Conservation (phyloP, 2,888 invertebrate genomes). For the Pachymerium ferrugineum region DNA sequence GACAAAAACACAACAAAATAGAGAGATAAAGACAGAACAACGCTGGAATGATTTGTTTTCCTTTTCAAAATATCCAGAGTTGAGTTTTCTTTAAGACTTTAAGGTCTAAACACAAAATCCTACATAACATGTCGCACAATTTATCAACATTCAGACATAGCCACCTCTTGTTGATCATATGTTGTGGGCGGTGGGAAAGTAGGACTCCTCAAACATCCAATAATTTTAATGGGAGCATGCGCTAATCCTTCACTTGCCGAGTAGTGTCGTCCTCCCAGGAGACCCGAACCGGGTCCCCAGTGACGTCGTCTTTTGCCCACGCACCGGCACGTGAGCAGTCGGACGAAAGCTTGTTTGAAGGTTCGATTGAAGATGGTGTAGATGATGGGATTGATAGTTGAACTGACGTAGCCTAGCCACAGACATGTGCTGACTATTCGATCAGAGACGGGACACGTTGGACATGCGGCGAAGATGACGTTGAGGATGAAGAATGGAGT, state of each 20-base stretch:
- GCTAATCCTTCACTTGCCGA: slow-evolving; percentile 31
- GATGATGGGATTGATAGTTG: slow-evolving; percentile 92
- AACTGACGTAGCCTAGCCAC: slow-evolving; percentile 90
- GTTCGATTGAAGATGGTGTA: slow-evolving; percentile 94
- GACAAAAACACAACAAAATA: no score
- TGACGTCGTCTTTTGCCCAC: slow-evolving; percentile 5
- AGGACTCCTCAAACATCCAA: slow-evolving; percentile 29
- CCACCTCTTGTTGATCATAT: not conserved
- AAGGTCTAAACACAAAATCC: no score
- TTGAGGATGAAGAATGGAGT: slow-evolving; percentile 92
- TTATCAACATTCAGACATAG: slow-evolving; percentile 2
- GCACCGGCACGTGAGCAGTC: slow-evolving; percentile 65
- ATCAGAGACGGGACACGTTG: slow-evolving; percentile 64
- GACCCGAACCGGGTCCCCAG: slow-evolving; percentile 1
- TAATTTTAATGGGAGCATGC: slow-evolving; percentile 24
- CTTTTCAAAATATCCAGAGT: no score
- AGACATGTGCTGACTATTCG: slow-evolving; percentile 78
- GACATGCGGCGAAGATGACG: slow-evolving; percentile 74
- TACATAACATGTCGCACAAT: no score
- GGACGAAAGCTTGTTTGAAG: slow-evolving; percentile 84
- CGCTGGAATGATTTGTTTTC: no score
- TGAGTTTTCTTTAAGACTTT: no score
- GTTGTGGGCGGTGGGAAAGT: slow-evolving; percentile 23
- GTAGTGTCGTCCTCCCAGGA: slow-evolving; percentile 20
- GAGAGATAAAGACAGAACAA: no score